phyloP scores from a whole-genome alignment of 2,113 vertebrate genomes.

The Fulmarus glacialis region DNA sequence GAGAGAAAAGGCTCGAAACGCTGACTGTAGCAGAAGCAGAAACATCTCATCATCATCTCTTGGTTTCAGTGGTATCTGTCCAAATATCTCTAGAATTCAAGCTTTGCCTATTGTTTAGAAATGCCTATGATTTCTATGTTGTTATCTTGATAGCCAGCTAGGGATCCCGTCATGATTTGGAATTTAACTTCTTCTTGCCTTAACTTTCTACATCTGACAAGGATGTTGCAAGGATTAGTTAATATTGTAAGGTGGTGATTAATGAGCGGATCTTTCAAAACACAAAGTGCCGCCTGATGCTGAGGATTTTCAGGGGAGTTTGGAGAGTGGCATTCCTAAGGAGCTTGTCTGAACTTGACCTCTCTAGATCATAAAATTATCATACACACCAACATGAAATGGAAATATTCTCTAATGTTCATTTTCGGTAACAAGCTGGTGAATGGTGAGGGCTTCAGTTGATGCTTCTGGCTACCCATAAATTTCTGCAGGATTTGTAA shows the following conservation, averaged over 20 bases:
- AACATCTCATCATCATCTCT: neutral
- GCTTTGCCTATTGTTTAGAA: neutral
- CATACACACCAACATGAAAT: neutral
- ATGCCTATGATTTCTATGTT: neutral
- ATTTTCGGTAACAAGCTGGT: neutral
- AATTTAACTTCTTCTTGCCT: neutral
- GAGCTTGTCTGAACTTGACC: constrained; percentile 19
- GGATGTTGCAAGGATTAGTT: neutral
- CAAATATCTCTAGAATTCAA: neutral
- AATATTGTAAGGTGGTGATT: neutral
- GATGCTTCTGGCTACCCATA: constrained; percentile 47
- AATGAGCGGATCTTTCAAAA: neutral
- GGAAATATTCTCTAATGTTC: neutral
- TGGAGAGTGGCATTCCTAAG: neutral
- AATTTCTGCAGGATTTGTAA: constrained; percentile 38
- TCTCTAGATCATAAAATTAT: neutral
- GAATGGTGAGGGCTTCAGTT: neutral
- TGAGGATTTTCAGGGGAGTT: neutral
- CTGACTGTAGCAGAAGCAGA: neutral
- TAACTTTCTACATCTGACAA: neutral
- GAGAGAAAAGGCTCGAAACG: neutral
- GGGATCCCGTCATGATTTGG: neutral
- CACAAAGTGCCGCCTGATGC: neutral
- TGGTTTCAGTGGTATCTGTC: neutral
- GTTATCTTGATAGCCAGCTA: neutral